Base-by-base conservation (phyloP, 2,113 vertebrate genomes). In the Anser brachyrhynchus region DNA sequence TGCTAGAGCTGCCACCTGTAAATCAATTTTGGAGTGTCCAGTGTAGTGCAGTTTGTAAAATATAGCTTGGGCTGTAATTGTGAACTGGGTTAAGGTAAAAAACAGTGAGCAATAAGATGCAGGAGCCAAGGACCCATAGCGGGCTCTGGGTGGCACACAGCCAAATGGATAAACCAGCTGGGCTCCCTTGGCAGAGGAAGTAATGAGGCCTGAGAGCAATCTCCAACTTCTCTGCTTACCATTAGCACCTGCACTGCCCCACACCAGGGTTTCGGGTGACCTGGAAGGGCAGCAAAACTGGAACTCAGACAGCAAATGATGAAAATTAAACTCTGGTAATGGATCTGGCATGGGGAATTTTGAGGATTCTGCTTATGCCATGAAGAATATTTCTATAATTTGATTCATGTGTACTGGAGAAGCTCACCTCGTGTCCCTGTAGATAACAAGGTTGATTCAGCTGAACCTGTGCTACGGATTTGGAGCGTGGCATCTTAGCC, bases 211-310 rank as follows among this genome's bases (percentile, higher is more conserved):
- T 64, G 31, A 90, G 55, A 76, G 46, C 37, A 39, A 21, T 35
- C 37, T 76, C 21, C 13, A 13, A 72, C 23, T 54, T 62, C 28
- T 28, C 59, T 73, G 59, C 29, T 58, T 88, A 55, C 49, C 62
- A 62, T 49, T 46, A 85, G 88, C 82, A 76, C 25, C 43, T 37
- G 46, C 5, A n/a, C 17, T 57, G 64, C 61, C 46, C 37, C 52
- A 67, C 13, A 58, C 9, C 2, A 1, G 21, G 2, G 2, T 65
- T 61, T 3, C 1, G 26, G 35, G 66, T 1, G 4, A 62, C 33
- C 33, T 61, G 23, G 20, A 35, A 76, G 6, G 33, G 49, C 33
- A 77, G 70, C 23, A 57, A 55, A 91, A 57, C 15, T 15, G 72
- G 22, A 82, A 82, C 18, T 25, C 13, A 12, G 28, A 69, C 14